Percentiles rank a stretch among this genome's conserved stretches.
These are phyloP conservation scores for Sminthurides aquaticus DNA, from an alignment of 2,888 invertebrate species.

Conservation along the genomic window DNA sequence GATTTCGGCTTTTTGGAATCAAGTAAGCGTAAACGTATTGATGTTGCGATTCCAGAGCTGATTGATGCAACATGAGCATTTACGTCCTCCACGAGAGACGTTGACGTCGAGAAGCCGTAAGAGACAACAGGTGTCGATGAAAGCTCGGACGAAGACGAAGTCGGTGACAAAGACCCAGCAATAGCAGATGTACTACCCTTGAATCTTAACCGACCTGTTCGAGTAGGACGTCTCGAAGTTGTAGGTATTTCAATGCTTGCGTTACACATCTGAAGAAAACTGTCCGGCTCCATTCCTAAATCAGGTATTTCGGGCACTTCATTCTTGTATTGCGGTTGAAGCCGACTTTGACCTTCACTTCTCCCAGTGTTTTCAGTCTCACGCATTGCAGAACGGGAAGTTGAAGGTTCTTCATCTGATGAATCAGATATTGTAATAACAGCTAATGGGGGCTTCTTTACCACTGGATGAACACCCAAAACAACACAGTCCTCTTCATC, in stretches of 20 bases:
- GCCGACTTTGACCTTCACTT: too few relatives aligned
- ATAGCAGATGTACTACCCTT: background rate
- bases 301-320: constrained; percentile 12
- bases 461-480: constrained; percentile 37
- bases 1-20: constrained; percentile 12
- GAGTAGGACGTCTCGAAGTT: background rate
- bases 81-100: too few relatives aligned
- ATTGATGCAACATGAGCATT: background rate
- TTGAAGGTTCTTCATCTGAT: constrained; percentile 21
- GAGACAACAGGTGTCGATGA: too few relatives aligned
- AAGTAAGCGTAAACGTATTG: constrained; percentile 2
- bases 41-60: background rate
- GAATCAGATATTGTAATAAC: constrained; percentile 40
- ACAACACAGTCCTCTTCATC: constrained; percentile 36
- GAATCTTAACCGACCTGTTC: background rate
- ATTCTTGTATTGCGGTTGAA: constrained; percentile 11
- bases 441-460: constrained; percentile 40
- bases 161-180: background rate
- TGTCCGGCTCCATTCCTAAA: background rate
- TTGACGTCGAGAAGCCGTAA: too few relatives aligned
- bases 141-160: too few relatives aligned
- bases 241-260: background rate
- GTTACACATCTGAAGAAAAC: background rate
- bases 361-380: background rate
- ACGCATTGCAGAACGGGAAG: background rate